phyloP scores from a whole-genome alignment of 2,888 invertebrate genomes.

The Temnothorax ravouxi region DNA sequence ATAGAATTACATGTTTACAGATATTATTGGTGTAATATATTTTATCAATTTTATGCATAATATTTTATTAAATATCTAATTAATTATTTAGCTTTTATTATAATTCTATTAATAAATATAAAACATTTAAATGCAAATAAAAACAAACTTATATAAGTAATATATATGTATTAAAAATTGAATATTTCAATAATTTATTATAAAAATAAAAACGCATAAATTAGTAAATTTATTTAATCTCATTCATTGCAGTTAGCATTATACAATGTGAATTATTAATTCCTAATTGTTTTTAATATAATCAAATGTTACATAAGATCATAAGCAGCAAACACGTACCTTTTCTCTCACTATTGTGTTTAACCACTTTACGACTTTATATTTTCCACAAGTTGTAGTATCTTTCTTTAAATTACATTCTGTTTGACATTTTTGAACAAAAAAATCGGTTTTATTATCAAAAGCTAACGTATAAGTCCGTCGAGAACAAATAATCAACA shows the following conservation, averaged over 20 bases:
- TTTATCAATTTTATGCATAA: not conserved
- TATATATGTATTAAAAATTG: not conserved
- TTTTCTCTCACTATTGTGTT: constrained; percentile 81
- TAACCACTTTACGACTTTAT: constrained; percentile 82
- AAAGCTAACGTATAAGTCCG: constrained; percentile 2
- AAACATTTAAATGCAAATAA: not conserved
- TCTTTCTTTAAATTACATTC: constrained; percentile 81
- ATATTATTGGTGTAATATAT: not conserved
- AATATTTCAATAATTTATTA: not conserved
- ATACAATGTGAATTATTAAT: not conserved
- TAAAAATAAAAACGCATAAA: not conserved
- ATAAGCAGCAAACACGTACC: constrained; percentile 73
- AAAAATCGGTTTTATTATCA: constrained; percentile 75
- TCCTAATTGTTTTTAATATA: not conserved
- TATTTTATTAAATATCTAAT: not conserved
- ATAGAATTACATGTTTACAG: not conserved
- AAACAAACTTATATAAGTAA: not conserved
- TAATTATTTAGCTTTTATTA: not conserved
- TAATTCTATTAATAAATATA: not conserved
- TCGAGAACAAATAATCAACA: constrained; percentile 44
- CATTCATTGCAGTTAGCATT: not conserved
- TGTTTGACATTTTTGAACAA: constrained; percentile 81
- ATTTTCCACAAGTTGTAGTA: constrained; percentile 82
- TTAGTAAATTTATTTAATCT: not conserved
- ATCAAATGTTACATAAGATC: not conserved